A percentile compares a stretch with the other conserved stretches of the same genome.
These are phyloP conservation scores for Ceyx erithaca DNA, from an alignment of 2,797 vertebrate species.

Conservation along the genomic window DNA sequence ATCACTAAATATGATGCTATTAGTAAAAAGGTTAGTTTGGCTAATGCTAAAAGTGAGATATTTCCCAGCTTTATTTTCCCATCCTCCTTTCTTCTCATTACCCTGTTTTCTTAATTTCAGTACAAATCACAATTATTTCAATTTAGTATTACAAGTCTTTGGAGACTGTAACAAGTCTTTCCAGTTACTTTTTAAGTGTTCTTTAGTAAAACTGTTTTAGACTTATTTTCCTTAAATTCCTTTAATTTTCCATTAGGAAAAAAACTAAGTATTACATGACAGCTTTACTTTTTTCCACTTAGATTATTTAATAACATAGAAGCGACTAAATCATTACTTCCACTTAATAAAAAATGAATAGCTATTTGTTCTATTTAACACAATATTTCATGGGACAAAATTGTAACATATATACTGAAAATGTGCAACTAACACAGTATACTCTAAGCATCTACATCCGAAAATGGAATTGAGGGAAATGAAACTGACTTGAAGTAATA, in stretches of 20 bases:
- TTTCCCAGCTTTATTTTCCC: background rate
- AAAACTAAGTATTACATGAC: background rate
- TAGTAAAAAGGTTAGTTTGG: background rate
- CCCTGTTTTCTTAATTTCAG: background rate
- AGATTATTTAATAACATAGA: background rate
- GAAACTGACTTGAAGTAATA: background rate
- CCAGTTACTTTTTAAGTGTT: background rate
- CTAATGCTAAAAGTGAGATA: background rate
- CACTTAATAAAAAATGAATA: background rate
- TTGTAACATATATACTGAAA: background rate
- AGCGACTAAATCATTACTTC: background rate
- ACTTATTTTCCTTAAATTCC: background rate
- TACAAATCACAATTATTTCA: background rate
- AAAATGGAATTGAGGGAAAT: background rate
- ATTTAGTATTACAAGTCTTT: background rate
- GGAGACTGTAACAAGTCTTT: background rate
- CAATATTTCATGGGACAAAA: background rate
- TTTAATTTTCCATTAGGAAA: background rate
- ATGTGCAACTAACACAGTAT: rapidly evolving
- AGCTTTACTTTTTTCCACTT: background rate
- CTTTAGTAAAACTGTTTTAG: background rate
- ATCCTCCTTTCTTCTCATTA: background rate
- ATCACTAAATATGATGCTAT: background rate
- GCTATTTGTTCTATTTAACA: background rate
- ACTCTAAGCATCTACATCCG: background rate